Percentiles rank a stretch among this genome's conserved stretches.
Conservation (phyloP, 2,797 vertebrate species). For the Pseudochirops corinnae region DNA sequence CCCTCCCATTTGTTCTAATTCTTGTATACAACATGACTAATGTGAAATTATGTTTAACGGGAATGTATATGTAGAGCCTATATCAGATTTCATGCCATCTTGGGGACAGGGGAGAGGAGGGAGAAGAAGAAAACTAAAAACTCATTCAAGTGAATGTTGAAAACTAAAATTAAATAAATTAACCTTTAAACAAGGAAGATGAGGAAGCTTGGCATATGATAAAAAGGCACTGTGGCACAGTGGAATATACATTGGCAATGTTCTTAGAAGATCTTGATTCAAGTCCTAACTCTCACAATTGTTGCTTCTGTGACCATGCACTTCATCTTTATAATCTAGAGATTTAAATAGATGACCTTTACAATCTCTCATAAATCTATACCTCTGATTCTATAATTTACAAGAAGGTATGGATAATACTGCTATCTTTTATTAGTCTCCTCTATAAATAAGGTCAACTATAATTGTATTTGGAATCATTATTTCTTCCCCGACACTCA, state of each 20-base stretch:
- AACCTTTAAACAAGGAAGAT: not conserved
- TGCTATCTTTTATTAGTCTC: not conserved
- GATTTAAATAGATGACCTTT: not conserved
- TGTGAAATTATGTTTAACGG: too few species aligned
- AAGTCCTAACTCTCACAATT: not conserved
- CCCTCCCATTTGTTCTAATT: too few species aligned
- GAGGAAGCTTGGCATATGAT: not conserved
- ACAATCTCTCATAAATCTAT: not conserved
- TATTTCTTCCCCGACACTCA: not conserved
- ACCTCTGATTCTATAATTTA: not conserved
- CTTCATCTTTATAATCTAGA: not conserved
- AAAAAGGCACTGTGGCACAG: not conserved
- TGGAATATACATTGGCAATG: not conserved
- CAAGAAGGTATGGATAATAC: not conserved
- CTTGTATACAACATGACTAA: too few species aligned
- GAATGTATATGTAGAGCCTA: too few species aligned
- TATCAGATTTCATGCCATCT: too few species aligned
- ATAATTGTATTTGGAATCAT: not conserved
- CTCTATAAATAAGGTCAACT: not conserved
- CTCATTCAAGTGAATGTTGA: too few species aligned
- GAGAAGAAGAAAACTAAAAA: too few species aligned
- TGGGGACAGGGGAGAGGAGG: too few species aligned
- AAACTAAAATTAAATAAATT: too few species aligned
- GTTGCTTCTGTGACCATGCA: not conserved
- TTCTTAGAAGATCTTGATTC: not conserved